A percentile compares a stretch with the other conserved stretches of the same genome.
These are phyloP conservation scores for Numida meleagris DNA, from an alignment of 2,113 vertebrate species.

Conservation along the genomic window DNA sequence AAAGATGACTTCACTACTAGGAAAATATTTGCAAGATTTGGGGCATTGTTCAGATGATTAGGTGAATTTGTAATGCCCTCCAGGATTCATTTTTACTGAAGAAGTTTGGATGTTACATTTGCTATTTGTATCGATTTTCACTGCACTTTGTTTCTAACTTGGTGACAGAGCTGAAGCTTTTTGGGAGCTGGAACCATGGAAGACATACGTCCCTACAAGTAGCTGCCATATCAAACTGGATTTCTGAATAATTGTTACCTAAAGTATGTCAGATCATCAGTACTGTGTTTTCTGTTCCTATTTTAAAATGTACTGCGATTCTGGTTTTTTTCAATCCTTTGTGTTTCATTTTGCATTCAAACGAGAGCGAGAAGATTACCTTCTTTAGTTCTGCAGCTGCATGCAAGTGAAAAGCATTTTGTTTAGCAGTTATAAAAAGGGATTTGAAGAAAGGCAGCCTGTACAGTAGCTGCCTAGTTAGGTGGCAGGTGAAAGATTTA, in stretches of 20 bases:
- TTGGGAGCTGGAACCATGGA: not conserved
- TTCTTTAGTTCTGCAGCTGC: slow-evolving; percentile 34
- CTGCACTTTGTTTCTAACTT: not conserved
- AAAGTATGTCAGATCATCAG: not conserved
- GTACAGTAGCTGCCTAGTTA: not conserved
- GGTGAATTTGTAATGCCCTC: not conserved
- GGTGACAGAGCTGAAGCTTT: not conserved
- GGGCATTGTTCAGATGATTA: not conserved
- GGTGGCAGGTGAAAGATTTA: not conserved
- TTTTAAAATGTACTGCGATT: not conserved
- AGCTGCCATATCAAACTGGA: not conserved
- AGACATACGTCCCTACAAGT: not conserved
- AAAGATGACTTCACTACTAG: not conserved
- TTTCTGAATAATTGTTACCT: not conserved
- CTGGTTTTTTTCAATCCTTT: not conserved
- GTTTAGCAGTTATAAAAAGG: not conserved
- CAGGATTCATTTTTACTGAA: not conserved
- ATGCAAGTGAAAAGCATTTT: slow-evolving; percentile 24
- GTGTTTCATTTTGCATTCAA: not conserved
- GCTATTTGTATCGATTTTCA: not conserved
- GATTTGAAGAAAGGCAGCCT: not conserved
- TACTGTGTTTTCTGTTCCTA: not conserved
- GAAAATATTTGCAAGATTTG: slow-evolving; percentile 10
- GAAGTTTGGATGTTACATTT: not conserved
- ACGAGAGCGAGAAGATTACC: slow-evolving; percentile 16